A percentile compares a stretch with the other conserved stretches of the same genome.
These are phyloP conservation scores for Planiliza haematocheilus DNA, from an alignment of 2,113 vertebrate genomes.

Conservation along the genomic window DNA sequence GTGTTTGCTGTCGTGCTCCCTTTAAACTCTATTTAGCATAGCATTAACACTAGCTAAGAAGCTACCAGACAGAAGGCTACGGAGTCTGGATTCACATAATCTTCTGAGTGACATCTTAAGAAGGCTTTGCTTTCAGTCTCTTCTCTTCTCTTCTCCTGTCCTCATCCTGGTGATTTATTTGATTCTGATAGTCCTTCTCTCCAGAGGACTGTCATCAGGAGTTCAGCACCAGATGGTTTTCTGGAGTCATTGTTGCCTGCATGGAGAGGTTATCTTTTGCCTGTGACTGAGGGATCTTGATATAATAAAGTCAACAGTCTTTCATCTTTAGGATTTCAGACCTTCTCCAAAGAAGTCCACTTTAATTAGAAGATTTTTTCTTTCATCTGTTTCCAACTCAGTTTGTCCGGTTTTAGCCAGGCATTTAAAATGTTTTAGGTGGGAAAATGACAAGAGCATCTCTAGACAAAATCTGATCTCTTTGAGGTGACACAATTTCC, in stretches of 20 bases:
- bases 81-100: slow-evolving; percentile 54
- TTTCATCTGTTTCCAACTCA: slow-evolving; percentile 3
- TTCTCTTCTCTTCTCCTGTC: slow-evolving; percentile 3
- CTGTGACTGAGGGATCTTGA: slow-evolving; percentile 36
- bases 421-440: slow-evolving; percentile 14
- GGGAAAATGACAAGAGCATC: slow-evolving; percentile 8
- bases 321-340: slow-evolving; percentile 47
- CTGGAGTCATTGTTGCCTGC: slow-evolving; percentile 47
- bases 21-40: slow-evolving; percentile 49
- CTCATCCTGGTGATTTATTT: slow-evolving; percentile 2
- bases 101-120: slow-evolving; percentile 65
- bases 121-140: slow-evolving; percentile 46
- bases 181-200: slow-evolving; percentile 30
- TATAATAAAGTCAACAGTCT: slow-evolving; percentile 52
- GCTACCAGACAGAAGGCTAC: slow-evolving; percentile 35
- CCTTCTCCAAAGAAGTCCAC: slow-evolving; percentile 22
- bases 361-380: slow-evolving; percentile 46
- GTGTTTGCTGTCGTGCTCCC: background rate
- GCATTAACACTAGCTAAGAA: slow-evolving; percentile 49
- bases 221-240: slow-evolving; percentile 47
- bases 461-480: background rate
- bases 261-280: slow-evolving; percentile 29
- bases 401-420: slow-evolving; percentile 20
- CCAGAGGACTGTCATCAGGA: slow-evolving; percentile 39
- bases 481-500: slow-evolving; percentile 3